Percentiles rank a stretch among this genome's conserved stretches.
phyloP scores from a whole-genome alignment of 2,888 invertebrate genomes.

The Chrysina gloriosa region DNA sequence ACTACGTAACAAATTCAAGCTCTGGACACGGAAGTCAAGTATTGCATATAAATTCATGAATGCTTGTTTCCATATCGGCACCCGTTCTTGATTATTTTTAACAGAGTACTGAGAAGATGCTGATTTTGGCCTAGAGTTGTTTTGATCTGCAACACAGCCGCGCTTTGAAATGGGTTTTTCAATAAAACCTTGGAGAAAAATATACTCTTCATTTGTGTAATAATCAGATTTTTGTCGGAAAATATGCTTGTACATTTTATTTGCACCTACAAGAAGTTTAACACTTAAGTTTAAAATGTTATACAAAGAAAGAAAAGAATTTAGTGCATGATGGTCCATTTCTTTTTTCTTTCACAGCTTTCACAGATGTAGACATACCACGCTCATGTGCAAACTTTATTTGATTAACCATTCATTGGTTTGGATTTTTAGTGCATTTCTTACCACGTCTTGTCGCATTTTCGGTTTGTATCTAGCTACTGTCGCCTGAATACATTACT shows the following conservation, averaged over 20 bases:
- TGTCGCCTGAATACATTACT: no score
- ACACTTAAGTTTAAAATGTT: slow-evolving; percentile 7
- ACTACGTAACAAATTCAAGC: not conserved
- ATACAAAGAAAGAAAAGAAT: not conserved
- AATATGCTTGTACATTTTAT: not conserved
- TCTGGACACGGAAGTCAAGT: not conserved
- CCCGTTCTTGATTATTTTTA: no score
- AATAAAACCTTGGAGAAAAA: no score
- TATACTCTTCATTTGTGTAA: not conserved
- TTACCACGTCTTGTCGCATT: slow-evolving; percentile 7
- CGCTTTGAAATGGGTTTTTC: not conserved
- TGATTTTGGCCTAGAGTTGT: not conserved
- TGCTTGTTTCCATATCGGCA: no score
- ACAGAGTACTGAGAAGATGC: not conserved
- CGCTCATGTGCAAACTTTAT: slow-evolving; percentile 4
- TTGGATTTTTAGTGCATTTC: not conserved
- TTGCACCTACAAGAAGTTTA: not conserved
- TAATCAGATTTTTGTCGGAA: not conserved
- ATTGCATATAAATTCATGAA: no score
- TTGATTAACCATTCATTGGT: not conserved
- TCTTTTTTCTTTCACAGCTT: slow-evolving; percentile 3
- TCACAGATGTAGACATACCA: not conserved
- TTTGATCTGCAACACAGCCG: not conserved
- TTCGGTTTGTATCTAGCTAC: not conserved
- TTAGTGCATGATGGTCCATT: slow-evolving; percentile 6